A percentile compares a stretch with the other conserved stretches of the same genome.
These are phyloP conservation scores for Diaperis boleti DNA, from an alignment of 2,888 invertebrate genomes.

Conservation along the genomic window DNA sequence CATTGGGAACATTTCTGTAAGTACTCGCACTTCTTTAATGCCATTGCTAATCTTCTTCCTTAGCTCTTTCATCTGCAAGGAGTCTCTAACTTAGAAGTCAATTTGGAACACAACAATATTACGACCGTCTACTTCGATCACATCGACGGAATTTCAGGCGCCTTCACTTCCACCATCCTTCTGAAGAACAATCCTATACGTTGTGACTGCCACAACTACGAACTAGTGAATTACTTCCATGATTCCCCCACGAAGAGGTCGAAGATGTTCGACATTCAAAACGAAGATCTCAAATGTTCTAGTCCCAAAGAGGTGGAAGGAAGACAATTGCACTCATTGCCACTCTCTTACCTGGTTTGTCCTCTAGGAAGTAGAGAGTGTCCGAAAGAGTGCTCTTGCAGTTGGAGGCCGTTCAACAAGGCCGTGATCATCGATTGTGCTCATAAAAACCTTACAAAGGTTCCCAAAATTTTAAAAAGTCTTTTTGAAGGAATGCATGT, in stretches of 20 bases:
- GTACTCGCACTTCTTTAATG: not conserved
- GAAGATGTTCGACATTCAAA: constrained; percentile 4
- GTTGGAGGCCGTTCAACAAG: constrained; percentile 15
- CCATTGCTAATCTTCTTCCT: not conserved
- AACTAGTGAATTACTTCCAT: not conserved
- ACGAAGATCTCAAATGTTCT: not conserved
- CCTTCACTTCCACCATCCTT: not conserved
- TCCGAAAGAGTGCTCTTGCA: constrained; percentile 12
- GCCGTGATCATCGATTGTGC: constrained; percentile 6
- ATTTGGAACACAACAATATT: constrained; percentile 7
- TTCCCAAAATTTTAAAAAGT: not conserved
- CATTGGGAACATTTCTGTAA: constrained; percentile 7
- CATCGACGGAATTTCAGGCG: not conserved
- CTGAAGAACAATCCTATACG: not conserved
- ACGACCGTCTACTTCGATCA: not conserved
- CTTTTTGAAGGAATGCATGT: not conserved
- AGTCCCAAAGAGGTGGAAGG: not conserved
- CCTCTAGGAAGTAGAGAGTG: not conserved
- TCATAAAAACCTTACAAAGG: not conserved
- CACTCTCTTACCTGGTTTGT: not conserved
- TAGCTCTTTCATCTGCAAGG: constrained; percentile 6
- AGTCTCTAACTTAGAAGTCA: not conserved
- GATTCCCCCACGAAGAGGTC: not conserved
- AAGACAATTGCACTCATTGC: not conserved
- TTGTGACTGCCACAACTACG: constrained; percentile 9